Percentiles rank a stretch among this genome's conserved stretches.
These are phyloP conservation scores for Hoplostethus mediterraneus DNA, from an alignment of 2,797 vertebrate species.

Conservation along the genomic window DNA sequence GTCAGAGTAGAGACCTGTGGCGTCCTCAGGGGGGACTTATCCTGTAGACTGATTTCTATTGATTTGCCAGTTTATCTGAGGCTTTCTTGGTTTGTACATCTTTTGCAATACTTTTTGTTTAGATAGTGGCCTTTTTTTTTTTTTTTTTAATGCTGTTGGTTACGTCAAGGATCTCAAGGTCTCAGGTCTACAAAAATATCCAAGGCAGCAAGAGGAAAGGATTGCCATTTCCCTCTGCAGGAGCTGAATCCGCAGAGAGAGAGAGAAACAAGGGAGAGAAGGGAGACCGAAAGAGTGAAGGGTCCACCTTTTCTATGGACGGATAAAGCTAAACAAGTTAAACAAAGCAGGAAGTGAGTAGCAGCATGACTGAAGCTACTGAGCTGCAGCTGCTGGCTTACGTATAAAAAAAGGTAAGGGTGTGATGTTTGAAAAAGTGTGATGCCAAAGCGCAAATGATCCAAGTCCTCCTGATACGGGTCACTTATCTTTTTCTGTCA, in stretches of 20 bases:
- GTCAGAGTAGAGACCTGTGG: background rate
- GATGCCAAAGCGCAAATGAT: constrained; percentile 8
- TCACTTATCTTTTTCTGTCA: constrained; percentile 42
- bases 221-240: background rate
- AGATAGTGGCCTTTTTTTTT: background rate
- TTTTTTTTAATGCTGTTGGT: background rate
- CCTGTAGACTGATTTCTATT: background rate
- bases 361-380: background rate
- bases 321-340: constrained; percentile 14
- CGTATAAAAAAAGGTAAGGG: background rate
- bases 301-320: constrained; percentile 4
- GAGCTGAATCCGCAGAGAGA: constrained; percentile 1
- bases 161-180: background rate
- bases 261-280: background rate
- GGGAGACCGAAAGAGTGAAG: background rate
- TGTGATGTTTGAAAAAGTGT: background rate
- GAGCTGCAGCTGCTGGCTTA: constrained; percentile 4
- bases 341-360: background rate
- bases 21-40: background rate
- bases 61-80: background rate
- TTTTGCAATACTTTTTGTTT: background rate
- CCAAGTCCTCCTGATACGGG: constrained; percentile 8
- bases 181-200: background rate
- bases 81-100: background rate
- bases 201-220: background rate